phyloP scores from a whole-genome alignment of 2,113 vertebrate species.

The Parotia lawesii region DNA sequence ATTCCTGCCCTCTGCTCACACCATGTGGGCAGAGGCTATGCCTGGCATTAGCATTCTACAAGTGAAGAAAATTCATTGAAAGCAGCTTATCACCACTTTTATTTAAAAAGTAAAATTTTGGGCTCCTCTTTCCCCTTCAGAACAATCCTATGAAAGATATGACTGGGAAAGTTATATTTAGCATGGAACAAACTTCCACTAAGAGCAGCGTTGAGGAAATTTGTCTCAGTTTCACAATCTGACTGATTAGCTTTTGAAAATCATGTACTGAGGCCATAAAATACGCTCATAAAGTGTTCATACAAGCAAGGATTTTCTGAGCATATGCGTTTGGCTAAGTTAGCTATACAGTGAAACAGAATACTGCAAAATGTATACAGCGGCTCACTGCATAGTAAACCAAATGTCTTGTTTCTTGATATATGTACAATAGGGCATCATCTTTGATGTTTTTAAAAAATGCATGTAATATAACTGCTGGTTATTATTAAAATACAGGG shows the following conservation, averaged over 20 bases:
- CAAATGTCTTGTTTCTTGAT: neutral
- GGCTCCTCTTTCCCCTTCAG: neutral
- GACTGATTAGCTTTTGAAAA: slow-evolving; percentile 53
- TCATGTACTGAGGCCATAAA: neutral
- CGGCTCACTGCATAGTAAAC: neutral
- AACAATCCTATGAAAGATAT: neutral
- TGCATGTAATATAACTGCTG: neutral
- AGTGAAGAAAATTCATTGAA: neutral
- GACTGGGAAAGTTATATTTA: slow-evolving; percentile 25
- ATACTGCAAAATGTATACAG: neutral
- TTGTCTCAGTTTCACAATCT: slow-evolving; percentile 25
- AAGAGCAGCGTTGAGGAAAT: slow-evolving; percentile 2
- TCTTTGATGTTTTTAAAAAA: neutral
- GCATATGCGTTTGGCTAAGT: neutral
- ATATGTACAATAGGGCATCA: neutral
- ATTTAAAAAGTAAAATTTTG: neutral
- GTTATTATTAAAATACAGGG: neutral
- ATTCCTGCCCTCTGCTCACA: neutral
- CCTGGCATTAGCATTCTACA: neutral
- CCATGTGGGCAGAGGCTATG: neutral
- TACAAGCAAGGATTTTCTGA: slow-evolving; percentile 17
- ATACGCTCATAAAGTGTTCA: neutral
- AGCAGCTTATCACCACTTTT: neutral
- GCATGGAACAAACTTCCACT: neutral
- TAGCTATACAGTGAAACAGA: neutral